These are phyloP conservation scores for Nibea albiflora DNA, from an alignment of 2,113 vertebrate genomes.

Conservation along the genomic window DNA sequence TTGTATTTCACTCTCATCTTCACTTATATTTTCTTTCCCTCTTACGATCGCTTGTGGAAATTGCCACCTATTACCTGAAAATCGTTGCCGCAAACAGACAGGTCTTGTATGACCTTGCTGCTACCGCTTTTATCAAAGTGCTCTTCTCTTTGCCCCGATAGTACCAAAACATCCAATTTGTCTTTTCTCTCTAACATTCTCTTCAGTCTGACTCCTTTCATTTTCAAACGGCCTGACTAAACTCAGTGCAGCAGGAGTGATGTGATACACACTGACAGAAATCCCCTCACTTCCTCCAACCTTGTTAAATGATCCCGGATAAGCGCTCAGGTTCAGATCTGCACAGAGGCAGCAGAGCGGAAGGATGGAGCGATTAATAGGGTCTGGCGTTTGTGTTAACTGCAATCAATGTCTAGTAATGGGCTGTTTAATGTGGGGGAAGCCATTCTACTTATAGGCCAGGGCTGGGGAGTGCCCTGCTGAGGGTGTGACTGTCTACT, in stretches of 20 bases:
- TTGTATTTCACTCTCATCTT: slow-evolving; percentile 41
- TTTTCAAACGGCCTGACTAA: slow-evolving; percentile 56
- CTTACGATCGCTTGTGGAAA: slow-evolving; percentile 49
- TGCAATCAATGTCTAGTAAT: slow-evolving; percentile 80
- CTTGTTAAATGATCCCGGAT: slow-evolving; percentile 70
- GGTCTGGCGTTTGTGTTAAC: slow-evolving; percentile 70
- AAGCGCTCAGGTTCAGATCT: slow-evolving; percentile 62
- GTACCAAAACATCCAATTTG: slow-evolving; percentile 62
- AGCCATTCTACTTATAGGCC: slow-evolving; percentile 43
- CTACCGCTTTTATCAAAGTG: slow-evolving; percentile 53
- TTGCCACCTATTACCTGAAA: slow-evolving; percentile 60
- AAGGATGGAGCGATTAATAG: slow-evolving; percentile 78
- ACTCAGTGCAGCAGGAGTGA: slow-evolving; percentile 42
- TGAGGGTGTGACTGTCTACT: slow-evolving; percentile 30
- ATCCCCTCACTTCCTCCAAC: slow-evolving; percentile 63
- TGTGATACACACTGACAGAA: slow-evolving; percentile 67
- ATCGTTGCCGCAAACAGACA: slow-evolving; percentile 40
- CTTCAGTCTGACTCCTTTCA: slow-evolving; percentile 31
- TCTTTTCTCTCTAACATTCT: slow-evolving; percentile 35
- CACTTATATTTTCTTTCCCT: slow-evolving; percentile 10
- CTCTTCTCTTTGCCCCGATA: slow-evolving; percentile 37
- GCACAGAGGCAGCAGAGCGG: slow-evolving; percentile 42
- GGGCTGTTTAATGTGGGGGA: slow-evolving; percentile 72
- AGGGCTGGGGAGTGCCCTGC: slow-evolving; percentile 37
- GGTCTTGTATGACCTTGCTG: slow-evolving; percentile 56